Conservation (phyloP, 1,140 invertebrate genomes). For the Samia ricini region DNA sequence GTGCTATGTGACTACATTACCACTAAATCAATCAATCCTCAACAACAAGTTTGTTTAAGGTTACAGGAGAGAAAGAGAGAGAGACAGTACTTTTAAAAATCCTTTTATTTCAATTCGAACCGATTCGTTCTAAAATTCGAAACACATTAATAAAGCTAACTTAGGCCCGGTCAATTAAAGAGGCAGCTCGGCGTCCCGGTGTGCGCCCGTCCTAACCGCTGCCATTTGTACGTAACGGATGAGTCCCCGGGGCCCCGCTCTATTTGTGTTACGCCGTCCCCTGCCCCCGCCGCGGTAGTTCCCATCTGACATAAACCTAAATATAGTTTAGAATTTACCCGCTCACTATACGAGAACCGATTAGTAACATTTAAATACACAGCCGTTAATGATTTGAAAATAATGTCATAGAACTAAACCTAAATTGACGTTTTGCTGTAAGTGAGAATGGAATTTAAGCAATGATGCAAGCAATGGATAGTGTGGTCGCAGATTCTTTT, state of each 20-base stretch:
- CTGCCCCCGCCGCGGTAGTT: constrained; percentile 9
- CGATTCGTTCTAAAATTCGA: constrained; percentile 18
- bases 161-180: constrained; percentile 23
- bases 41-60: too few species aligned
- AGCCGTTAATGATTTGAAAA: background rate
- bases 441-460: too few species aligned
- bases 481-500: too few species aligned
- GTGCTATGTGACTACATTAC: too few species aligned
- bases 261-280: constrained; percentile 29
- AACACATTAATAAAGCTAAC: constrained; percentile 23
- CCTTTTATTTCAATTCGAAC: background rate
- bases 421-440: too few species aligned
- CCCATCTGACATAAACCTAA: constrained; percentile 16
- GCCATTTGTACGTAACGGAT: constrained; percentile 36
- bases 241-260: constrained; percentile 30
- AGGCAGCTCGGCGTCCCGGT: constrained; percentile 14
- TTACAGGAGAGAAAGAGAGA: background rate
- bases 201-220: constrained; percentile 21
- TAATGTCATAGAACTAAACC: too few species aligned
- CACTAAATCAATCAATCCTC: too few species aligned
- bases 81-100: background rate
- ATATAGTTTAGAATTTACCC: constrained; percentile 15
- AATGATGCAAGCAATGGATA: too few species aligned
- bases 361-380: background rate
- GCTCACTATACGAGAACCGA: background rate